Conservation (phyloP, 2,888 invertebrate species). For the Brachylomia viminalis region DNA sequence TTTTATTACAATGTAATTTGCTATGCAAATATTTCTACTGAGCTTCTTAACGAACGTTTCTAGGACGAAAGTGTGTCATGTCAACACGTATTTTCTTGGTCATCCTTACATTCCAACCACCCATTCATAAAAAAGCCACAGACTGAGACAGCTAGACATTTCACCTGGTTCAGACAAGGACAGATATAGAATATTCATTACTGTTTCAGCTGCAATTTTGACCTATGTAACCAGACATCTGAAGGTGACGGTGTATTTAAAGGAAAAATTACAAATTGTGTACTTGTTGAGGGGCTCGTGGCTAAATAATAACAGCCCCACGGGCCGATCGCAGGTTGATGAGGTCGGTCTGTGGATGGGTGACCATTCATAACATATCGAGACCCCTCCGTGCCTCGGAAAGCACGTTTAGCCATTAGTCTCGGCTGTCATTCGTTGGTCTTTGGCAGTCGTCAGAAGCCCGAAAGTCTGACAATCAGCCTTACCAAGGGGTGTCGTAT, state of each 20-base stretch:
- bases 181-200: slow-evolving; percentile 16
- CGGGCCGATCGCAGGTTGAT: background rate
- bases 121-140: slow-evolving; percentile 29
- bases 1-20: slow-evolving; percentile 4
- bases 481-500: background rate
- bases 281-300: background rate
- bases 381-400: background rate
- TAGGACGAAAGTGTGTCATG: slow-evolving; percentile 32
- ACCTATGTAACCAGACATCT: background rate
- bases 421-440: background rate
- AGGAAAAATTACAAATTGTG: background rate
- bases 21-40: slow-evolving; percentile 13
- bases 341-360: background rate
- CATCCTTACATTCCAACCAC: slow-evolving; percentile 50
- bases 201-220: background rate
- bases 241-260: no score
- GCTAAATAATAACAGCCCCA: background rate
- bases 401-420: background rate
- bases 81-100: slow-evolving; percentile 27
- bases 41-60: slow-evolving; percentile 1
- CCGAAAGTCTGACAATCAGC: background rate
- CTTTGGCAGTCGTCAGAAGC: background rate
- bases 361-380: background rate
- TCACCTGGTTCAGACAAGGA: slow-evolving; percentile 19
- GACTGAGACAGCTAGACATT: slow-evolving; percentile 17